Base-by-base conservation (phyloP, 2,113 vertebrate genomes). In the Aphyosemion australe region DNA sequence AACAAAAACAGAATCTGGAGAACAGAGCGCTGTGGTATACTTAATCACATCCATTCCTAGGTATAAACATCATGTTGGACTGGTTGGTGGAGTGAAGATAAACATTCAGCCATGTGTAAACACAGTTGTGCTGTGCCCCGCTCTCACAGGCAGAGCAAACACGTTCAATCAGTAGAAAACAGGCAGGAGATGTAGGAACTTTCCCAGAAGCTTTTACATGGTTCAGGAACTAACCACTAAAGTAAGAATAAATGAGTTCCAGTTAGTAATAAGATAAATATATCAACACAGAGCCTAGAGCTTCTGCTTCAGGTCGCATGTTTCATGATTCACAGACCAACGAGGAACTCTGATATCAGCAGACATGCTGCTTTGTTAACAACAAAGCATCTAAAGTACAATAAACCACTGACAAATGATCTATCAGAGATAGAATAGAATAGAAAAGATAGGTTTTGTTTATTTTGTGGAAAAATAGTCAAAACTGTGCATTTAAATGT, bases 81-180 rank as follows among this genome's bases (percentile, higher is more conserved):
- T 72, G 62, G 54, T 54, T 67, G 55, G n/a, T 61, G 65, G 37
- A 75, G 60, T 70, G 42, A 78, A 57, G 82, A 80, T 79, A 82
- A 84, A 74, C 79, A 84, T 47, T 50, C 48, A 47, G 61, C 48
- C 59, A 41, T 63, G 20, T 62, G 21, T 76, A 78, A 83, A 76
- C 79, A 70, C 71, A 69, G 52, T 57, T 45, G 19, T n/a, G 42
- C 51, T 61, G 47, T 61, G 26, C 26, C 10, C 6, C 19, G 54
- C 58, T 55, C 26, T 41, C 61, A 20, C 10, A 11, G 32, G 39
- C 10, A 4, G 39, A 60, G 47, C 39, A 61, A 72, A 74, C n/a
- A 0, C 55, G 16, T 72, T 67, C 39, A 72, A 2, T 70, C 61
- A 64, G 21, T 7, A 61, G n/a, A 52, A 60, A 37, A 18, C 52